Conservation (phyloP, 2,113 vertebrate species). For the Pipa parva region DNA sequence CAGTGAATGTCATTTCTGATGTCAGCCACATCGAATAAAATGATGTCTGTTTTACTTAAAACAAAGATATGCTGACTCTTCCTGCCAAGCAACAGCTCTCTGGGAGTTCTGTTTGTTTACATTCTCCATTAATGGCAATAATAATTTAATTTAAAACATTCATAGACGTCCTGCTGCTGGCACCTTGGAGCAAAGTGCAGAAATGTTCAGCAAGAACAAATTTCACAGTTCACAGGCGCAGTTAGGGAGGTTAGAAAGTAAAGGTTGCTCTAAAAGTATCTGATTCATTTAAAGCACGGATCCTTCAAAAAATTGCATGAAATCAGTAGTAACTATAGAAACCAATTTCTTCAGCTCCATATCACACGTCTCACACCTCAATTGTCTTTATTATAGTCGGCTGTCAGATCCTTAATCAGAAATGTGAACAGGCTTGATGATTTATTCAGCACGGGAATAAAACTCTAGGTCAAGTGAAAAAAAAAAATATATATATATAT, state of each 20-base stretch:
- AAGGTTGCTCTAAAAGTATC: slow-evolving; percentile 62
- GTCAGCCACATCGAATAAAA: neutral
- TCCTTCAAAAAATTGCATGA: slow-evolving; percentile 73
- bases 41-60: neutral
- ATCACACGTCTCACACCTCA: slow-evolving; percentile 78
- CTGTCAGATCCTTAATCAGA: slow-evolving; percentile 82
- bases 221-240: slow-evolving; percentile 77
- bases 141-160: slow-evolving; percentile 70
- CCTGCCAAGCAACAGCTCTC: slow-evolving; percentile 56
- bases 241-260: slow-evolving; percentile 53
- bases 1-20: neutral
- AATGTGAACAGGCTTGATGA: slow-evolving; percentile 78
- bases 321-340: slow-evolving; percentile 82
- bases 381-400: slow-evolving; percentile 82
- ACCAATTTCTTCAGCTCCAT: slow-evolving; percentile 78
- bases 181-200: slow-evolving; percentile 60
- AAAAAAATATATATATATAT: slow-evolving; percentile 54
- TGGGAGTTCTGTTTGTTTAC: slow-evolving; percentile 62
- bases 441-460: slow-evolving; percentile 77
- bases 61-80: neutral
- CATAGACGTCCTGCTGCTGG: slow-evolving; percentile 75
- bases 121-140: slow-evolving; percentile 69
- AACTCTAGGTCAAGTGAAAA: slow-evolving; percentile 82
- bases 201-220: slow-evolving; percentile 72
- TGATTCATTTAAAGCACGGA: slow-evolving; percentile 71